Evolutionary conservation across 2,888 invertebrate genomes (phyloP), one percentile per base, ranked within the genome.

Genomic region (Lutraria lutraria): DNA sequence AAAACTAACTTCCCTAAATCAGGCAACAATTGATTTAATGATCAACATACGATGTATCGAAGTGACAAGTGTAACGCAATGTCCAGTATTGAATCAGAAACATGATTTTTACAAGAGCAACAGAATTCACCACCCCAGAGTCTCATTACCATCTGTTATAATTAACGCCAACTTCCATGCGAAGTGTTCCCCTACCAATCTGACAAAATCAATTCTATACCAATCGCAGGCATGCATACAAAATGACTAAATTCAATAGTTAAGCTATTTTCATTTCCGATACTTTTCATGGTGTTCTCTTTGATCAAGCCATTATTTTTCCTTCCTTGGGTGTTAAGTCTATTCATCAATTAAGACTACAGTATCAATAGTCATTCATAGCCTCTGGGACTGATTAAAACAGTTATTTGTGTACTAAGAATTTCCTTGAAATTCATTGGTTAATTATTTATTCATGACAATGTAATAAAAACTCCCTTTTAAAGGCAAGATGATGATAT

Each of bases 171-270:
- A 16, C 56, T 54, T 43, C 80, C 56, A 43, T 21, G 60, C 53
- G 76, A 60, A 15, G 76, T 31, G n/a, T 12, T 85, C 25, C 31
- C 60, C 34, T 53, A 34, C 85, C 19, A 31, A 56, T 52, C 34
- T 34, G 80, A 84, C 72, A 60, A 85, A 79, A 85, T 85, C 85
- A 85, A 85, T 85, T 72, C 79, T 34, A 60, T 25, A 85, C 56
- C 13, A 80, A 79, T 85, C 60, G 84, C 87, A 87, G 85, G 89
- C 87, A 89, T 89, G 87, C 89, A 89, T 89, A 87, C 85, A 81
- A 85, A 89, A 89, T 89, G 84, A 89, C 60, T 80, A 54, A 85
- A 85, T 85, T 85, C 85, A 85, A 80, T 85, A 85, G 80, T 85
- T 85, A 79, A 85, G 85, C 60, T 79, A 80, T 80, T 80, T 79